Percentiles rank a stretch among this genome's conserved stretches.
Evolutionary conservation across 2,888 invertebrate genomes (phyloP).

Genomic region (Caenorhabditis zanzibari): DNA sequence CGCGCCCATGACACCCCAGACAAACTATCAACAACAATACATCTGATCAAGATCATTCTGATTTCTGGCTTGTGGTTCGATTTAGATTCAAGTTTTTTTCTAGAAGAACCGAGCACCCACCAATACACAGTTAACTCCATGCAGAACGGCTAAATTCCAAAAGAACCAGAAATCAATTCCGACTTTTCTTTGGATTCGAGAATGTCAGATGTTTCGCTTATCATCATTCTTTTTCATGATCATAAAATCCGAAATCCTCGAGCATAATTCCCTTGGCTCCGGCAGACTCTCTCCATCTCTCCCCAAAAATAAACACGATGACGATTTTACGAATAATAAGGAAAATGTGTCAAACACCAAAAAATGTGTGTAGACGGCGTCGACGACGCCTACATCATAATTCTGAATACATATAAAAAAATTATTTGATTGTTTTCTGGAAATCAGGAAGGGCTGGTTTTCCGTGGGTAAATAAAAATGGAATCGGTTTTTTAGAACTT

Average conservation of each 20-base stretch:
- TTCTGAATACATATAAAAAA: constrained; percentile 9
- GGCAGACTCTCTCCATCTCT: background rate
- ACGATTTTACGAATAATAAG: background rate
- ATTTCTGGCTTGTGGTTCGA: background rate
- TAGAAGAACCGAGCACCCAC: background rate
- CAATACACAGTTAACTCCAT: background rate
- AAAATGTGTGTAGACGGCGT: too few species aligned
- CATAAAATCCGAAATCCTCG: background rate
- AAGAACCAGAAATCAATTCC: background rate
- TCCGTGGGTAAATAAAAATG: background rate
- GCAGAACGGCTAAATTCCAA: background rate
- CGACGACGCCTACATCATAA: background rate
- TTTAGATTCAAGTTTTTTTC: background rate
- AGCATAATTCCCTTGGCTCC: background rate
- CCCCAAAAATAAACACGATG: constrained; percentile 5
- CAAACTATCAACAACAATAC: background rate
- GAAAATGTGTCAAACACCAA: constrained; percentile 24
- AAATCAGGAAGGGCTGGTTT: background rate
- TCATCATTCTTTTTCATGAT: background rate
- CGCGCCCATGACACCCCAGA: background rate
- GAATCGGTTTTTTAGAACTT: too few species aligned
- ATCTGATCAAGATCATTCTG: background rate
- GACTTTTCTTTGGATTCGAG: background rate
- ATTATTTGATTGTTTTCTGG: background rate
- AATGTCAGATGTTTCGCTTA: constrained; percentile 13